Evolutionary conservation across 2,888 invertebrate genomes (phyloP).

Genomic region (Spialia ferax): DNA sequence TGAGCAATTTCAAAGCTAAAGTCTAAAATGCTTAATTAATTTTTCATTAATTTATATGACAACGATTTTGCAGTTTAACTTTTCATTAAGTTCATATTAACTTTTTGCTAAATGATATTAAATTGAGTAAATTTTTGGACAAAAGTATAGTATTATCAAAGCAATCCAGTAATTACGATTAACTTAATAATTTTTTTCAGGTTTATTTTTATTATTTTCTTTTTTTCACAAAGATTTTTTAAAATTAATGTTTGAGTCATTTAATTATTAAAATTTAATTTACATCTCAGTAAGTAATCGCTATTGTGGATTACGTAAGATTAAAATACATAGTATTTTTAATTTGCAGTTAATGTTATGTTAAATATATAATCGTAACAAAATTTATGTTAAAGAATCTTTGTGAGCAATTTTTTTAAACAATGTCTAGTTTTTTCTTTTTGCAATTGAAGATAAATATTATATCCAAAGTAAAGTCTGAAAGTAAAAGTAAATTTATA

Average conservation of each 20-base stretch:
- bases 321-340: too few species aligned
- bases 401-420: not conserved
- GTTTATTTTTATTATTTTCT: conserved; percentile 9
- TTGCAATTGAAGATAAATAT: not conserved
- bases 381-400: conserved; percentile 4
- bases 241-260: too few species aligned
- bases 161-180: conserved; percentile 12
- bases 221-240: conserved; percentile 28
- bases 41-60: not conserved
- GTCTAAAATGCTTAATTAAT: too few species aligned
- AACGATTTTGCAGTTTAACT: not conserved
- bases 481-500: not conserved
- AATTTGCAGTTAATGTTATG: too few species aligned
- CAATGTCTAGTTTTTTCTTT: too few species aligned
- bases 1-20: too few species aligned
- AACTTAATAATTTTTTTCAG: conserved; percentile 24
- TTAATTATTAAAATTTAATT: too few species aligned
- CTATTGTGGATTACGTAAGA: too few species aligned
- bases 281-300: too few species aligned
- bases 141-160: not conserved
- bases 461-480: not conserved
- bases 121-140: conserved; percentile 15
- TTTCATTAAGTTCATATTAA: not conserved
- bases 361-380: too few species aligned
- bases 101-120: not conserved